phyloP scores from a whole-genome alignment of 2,113 vertebrate genomes.

The Nesogale talazaci region DNA sequence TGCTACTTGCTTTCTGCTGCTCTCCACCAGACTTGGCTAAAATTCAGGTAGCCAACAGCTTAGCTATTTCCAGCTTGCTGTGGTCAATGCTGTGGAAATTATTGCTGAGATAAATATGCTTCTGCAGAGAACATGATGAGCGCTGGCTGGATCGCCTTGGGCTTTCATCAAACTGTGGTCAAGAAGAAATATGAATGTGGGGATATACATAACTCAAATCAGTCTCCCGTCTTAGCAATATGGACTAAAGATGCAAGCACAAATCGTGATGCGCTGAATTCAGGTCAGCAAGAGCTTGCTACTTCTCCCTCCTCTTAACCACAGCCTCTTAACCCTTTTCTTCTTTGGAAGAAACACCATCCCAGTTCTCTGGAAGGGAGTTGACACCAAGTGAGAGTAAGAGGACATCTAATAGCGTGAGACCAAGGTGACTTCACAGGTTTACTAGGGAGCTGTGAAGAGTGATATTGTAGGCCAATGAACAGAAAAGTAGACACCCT shows the following conservation, averaged over 20 bases:
- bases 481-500: background rate
- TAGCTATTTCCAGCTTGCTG: constrained; percentile 73
- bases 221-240: background rate
- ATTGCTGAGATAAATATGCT: constrained; percentile 75
- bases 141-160: constrained; percentile 16
- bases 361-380: background rate
- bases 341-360: constrained; percentile 22
- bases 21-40: constrained; percentile 59
- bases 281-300: constrained; percentile 44
- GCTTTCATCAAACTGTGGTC: constrained; percentile 50
- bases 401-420: background rate
- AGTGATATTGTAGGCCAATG: background rate
- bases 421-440: background rate
- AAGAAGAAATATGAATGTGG: constrained; percentile 55
- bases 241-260: constrained; percentile 30
- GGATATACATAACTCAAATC: constrained; percentile 33
- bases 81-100: constrained; percentile 71
- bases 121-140: constrained; percentile 46
- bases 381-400: background rate
- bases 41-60: constrained; percentile 64
- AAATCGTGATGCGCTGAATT: constrained; percentile 9
- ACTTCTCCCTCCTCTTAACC: constrained; percentile 33
- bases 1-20: constrained; percentile 50
- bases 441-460: background rate
- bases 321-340: background rate